Evolutionary conservation across 2,888 invertebrate genomes (phyloP).

Genomic region (Blastobasis adustella): DNA sequence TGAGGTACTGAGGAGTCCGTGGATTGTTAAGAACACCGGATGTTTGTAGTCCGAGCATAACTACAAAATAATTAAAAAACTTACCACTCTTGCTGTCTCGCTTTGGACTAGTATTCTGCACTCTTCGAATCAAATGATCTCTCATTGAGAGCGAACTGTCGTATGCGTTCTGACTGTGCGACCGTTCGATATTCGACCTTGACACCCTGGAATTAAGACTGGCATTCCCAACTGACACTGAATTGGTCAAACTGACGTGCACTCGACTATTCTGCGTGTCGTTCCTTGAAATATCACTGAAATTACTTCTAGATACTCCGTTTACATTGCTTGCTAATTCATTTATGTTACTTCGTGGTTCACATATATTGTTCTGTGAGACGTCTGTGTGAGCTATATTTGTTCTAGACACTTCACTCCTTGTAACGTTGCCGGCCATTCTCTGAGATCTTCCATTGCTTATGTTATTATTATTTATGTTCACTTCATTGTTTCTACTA

Average conservation of each 20-base stretch:
- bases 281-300: neutral
- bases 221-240: conserved; percentile 14
- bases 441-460: neutral
- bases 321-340: neutral
- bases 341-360: neutral
- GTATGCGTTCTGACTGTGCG: conserved; percentile 54
- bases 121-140: conserved; percentile 31
- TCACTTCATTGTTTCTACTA: neutral
- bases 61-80: conserved; percentile 9
- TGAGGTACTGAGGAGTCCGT: too few relatives aligned
- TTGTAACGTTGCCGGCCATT: neutral
- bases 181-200: conserved; percentile 45
- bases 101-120: conserved; percentile 41
- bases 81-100: conserved; percentile 47
- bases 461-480: neutral
- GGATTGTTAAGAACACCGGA: too few relatives aligned
- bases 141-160: conserved; percentile 35
- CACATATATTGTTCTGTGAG: neutral
- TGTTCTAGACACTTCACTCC: neutral
- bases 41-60: too few relatives aligned
- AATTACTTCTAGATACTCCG: neutral
- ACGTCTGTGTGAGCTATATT: neutral
- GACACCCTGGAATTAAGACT: conserved; percentile 23
- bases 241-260: conserved; percentile 6
- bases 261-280: neutral